These are phyloP conservation scores for Limonius californicus DNA, from an alignment of 1,140 invertebrate species.

Conservation along the genomic window DNA sequence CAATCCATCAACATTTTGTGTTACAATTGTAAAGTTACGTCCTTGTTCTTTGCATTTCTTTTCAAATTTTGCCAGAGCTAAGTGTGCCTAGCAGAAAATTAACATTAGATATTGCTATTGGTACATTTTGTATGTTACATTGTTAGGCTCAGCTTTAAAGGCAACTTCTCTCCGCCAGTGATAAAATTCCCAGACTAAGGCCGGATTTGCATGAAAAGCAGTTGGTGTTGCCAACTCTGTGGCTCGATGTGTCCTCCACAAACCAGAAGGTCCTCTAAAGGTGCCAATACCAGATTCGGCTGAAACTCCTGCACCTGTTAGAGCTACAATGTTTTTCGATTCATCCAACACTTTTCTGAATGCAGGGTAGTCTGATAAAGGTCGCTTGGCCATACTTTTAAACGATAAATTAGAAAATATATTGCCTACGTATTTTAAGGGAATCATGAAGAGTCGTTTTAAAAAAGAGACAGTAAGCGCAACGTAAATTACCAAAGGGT, in stretches of 20 bases:
- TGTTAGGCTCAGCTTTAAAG: slow-evolving; percentile 52
- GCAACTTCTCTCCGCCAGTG: slow-evolving; percentile 56
- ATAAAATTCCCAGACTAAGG: slow-evolving; percentile 59
- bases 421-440: too few relatives aligned
- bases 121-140: slow-evolving; percentile 40
- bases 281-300: slow-evolving; percentile 81
- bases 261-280: slow-evolving; percentile 72
- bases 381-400: neutral
- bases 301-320: slow-evolving; percentile 76
- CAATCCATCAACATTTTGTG: slow-evolving; percentile 91
- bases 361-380: neutral
- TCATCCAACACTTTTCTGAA: slow-evolving; percentile 57
- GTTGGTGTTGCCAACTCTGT: slow-evolving; percentile 51
- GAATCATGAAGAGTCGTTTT: too few relatives aligned
- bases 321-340: slow-evolving; percentile 60
- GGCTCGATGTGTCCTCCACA: slow-evolving; percentile 63
- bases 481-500: too few relatives aligned
- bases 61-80: slow-evolving; percentile 76
- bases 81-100: slow-evolving; percentile 70
- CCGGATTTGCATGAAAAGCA: slow-evolving; percentile 53
- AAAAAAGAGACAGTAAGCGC: too few relatives aligned
- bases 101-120: neutral
- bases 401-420: neutral
- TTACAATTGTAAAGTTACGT: slow-evolving; percentile 69
- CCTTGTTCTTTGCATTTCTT: slow-evolving; percentile 55